Percentiles rank a stretch among this genome's conserved stretches.
Conservation (phyloP, 2,113 vertebrate genomes). For the Galbula dea region DNA sequence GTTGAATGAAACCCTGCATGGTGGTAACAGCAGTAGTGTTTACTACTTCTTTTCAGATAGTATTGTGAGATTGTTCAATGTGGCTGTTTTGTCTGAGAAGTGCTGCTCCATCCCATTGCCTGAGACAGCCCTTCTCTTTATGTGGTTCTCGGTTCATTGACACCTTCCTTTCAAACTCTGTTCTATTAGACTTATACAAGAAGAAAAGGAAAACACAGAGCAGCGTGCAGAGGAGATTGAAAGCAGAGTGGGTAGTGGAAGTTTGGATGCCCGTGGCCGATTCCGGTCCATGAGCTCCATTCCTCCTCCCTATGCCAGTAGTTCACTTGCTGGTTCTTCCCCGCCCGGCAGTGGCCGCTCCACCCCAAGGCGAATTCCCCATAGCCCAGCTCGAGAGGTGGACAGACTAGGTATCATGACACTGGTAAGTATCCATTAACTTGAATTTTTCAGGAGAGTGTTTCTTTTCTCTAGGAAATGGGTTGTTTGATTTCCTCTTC, state of each 20-base stretch:
- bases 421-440: slow-evolving; percentile 72
- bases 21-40: neutral
- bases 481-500: neutral
- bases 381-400: slow-evolving; percentile 89
- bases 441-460: accelerated
- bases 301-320: slow-evolving; percentile 71
- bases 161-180: neutral
- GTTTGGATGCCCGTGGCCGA: slow-evolving; percentile 79
- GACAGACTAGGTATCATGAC: slow-evolving; percentile 95
- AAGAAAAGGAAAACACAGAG: slow-evolving; percentile 94
- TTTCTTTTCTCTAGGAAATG: neutral
- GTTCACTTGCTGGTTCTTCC: slow-evolving; percentile 82
- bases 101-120: neutral
- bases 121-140: neutral
- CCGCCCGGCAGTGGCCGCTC: slow-evolving; percentile 89
- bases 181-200: slow-evolving; percentile 87
- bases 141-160: accelerated
- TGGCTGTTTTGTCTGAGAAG: neutral
- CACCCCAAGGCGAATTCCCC: slow-evolving; percentile 84
- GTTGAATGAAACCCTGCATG: neutral
- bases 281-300: slow-evolving; percentile 87
- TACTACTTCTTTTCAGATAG: neutral
- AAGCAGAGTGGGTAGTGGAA: slow-evolving; percentile 85
- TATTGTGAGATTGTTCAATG: neutral
- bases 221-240: slow-evolving; percentile 95